These are phyloP conservation scores for Theocolax elegans DNA, from an alignment of 1,140 invertebrate genomes.

Conservation along the genomic window DNA sequence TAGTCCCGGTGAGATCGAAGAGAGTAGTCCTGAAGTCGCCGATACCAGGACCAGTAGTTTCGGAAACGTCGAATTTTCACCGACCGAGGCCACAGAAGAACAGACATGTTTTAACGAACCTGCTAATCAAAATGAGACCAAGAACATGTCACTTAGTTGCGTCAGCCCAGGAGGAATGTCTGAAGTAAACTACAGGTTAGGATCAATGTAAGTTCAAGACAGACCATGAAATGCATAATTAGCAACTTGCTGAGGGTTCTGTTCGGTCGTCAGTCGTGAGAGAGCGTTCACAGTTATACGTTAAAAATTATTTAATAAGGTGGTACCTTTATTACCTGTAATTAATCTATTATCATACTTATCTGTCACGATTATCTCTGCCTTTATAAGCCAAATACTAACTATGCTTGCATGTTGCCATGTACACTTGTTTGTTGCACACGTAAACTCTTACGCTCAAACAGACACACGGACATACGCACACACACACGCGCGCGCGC, in stretches of 20 bases:
- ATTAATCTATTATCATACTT: slow-evolving; percentile 5
- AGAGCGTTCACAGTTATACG: not conserved
- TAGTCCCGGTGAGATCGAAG: not conserved
- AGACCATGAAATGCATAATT: slow-evolving; percentile 1
- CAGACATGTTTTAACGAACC: not conserved
- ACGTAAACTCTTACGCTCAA: no score
- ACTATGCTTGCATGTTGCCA: slow-evolving; percentile 10
- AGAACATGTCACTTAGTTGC: slow-evolving; percentile 60
- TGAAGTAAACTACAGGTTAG: slow-evolving; percentile 60
- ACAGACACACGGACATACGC: no score
- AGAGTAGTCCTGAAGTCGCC: not conserved
- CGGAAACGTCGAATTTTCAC: slow-evolving; percentile 6
- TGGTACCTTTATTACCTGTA: slow-evolving; percentile 7
- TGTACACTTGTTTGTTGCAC: no score
- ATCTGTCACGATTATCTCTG: slow-evolving; percentile 7
- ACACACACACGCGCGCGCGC: no score
- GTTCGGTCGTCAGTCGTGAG: slow-evolving; percentile 21
- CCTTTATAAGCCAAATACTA: slow-evolving; percentile 9
- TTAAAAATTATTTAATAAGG: not conserved
- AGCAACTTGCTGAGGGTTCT: slow-evolving; percentile 4
- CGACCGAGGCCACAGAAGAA: not conserved
- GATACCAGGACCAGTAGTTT: slow-evolving; percentile 1
- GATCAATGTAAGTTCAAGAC: slow-evolving; percentile 58
- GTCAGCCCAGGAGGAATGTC: slow-evolving; percentile 50
- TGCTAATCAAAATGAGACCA: slow-evolving; percentile 31